Evolutionary conservation across 2,888 invertebrate genomes (phyloP), one percentile per base, ranked within the genome.

Genomic region (Micropterix aruncella): DNA sequence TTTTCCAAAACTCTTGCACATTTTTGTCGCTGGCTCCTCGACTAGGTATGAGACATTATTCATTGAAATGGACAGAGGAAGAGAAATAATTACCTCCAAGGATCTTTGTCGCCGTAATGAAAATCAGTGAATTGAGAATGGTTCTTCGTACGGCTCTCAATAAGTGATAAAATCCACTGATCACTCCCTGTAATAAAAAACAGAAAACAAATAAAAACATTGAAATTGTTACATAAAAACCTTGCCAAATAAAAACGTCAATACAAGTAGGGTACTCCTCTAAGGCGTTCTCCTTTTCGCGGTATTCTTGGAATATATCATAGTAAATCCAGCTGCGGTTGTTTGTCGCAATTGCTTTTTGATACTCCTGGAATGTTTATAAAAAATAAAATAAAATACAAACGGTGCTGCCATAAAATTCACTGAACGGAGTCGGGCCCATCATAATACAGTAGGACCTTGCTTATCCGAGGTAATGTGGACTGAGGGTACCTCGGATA

Each of bases 271-370:
- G 27, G 12, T 27, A 27, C 12, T 27, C 27, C 27, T 27, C 27
- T 27, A 27, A 12, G 7, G 27, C 12, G 27, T 27, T 27, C 12
- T 27, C 27, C 27, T 27, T 27, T 12, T 27, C 27, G 5, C 27
- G 5, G 12, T 70, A 69, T 16, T 63, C 44, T 46, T 69, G 66
- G 44, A 69, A 66, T 37, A 70, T 49, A 40, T 57, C 58, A 52
- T 63, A 63, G 51, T 70, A 70, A 37, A 68, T 55, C 68, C 69
- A 70, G 2, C 59, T 54, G 18, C 59, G 63, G 51, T 69, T 68
- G 40, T 64, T 61, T 0, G 66, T 66, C 1, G 69, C 69, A 46
- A 64, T 63, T 1, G 70, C 61, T 50, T 69, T 70, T 50, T 70
- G 70, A 50, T 65, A 70, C 42, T 68, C 68, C 70, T 70, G 52